Percentiles rank a stretch among this genome's conserved stretches.
These are phyloP conservation scores for Cavia aperea DNA, from an alignment of 2,113 vertebrate genomes.

Conservation along the genomic window DNA sequence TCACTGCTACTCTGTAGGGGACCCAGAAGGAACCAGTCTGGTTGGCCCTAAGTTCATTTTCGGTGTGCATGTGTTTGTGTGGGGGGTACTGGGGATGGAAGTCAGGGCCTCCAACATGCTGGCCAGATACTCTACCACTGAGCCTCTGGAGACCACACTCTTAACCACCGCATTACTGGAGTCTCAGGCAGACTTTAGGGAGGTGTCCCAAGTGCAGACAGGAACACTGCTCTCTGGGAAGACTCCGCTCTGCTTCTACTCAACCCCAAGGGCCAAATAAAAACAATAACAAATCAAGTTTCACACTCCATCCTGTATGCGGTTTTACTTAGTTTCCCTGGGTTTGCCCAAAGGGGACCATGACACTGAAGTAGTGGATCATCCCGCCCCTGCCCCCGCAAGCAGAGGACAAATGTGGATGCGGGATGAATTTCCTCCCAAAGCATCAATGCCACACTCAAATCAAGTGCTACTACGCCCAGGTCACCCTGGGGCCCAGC, in stretches of 20 bases:
- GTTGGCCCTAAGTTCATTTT: background rate
- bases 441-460: background rate
- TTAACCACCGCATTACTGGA: background rate
- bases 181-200: background rate
- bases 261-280: background rate
- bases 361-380: background rate
- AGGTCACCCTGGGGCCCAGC: background rate
- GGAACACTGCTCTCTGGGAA: background rate
- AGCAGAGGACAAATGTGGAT: background rate
- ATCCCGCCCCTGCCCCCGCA: background rate
- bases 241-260: background rate
- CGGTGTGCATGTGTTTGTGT: background rate
- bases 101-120: background rate
- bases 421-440: background rate
- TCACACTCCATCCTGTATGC: background rate
- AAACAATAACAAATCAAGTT: background rate
- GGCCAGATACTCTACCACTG: background rate
- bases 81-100: background rate
- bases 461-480: background rate
- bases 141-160: background rate
- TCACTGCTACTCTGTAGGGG: background rate
- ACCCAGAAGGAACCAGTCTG: background rate
- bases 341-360: background rate
- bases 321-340: background rate
- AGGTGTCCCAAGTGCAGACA: too few relatives aligned